Evolutionary conservation across 2,888 invertebrate species (phyloP).

Genomic region (Hypomecis atomaria): DNA sequence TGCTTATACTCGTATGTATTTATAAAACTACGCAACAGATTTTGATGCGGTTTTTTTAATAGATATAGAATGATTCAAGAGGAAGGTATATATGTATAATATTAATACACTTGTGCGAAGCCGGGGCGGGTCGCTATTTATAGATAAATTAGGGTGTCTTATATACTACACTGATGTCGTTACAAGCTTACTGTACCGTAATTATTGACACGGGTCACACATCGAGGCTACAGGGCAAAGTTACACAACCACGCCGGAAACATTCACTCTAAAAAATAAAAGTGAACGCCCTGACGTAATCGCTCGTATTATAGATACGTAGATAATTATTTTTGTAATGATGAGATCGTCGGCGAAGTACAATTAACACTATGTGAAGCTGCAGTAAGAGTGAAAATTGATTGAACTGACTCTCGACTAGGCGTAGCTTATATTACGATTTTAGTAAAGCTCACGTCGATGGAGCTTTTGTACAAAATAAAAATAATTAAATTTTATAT

Average conservation of each 20-base stretch:
- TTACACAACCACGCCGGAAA: conserved; percentile 55
- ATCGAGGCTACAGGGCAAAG: conserved; percentile 51
- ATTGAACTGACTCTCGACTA: conserved; percentile 21
- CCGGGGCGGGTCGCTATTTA: too few species aligned
- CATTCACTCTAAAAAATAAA: conserved; percentile 76
- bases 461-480: background rate
- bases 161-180: background rate
- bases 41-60: too few species aligned
- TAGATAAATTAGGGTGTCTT: too few species aligned
- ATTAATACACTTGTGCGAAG: too few species aligned
- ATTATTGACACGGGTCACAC: conserved; percentile 48
- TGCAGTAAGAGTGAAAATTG: conserved; percentile 51
- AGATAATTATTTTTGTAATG: conserved; percentile 57
- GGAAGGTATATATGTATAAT: too few species aligned
- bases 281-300: conserved; percentile 79
- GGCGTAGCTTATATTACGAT: background rate
- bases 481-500: too few species aligned
- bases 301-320: conserved; percentile 44
- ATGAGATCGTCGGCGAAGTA: conserved; percentile 52
- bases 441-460: background rate
- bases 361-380: conserved; percentile 41
- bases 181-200: background rate
- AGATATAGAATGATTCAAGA: too few species aligned
- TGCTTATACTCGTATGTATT: too few species aligned
- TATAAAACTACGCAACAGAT: too few species aligned